Evolutionary conservation across 2,797 vertebrate genomes (phyloP).

Genomic region (Urophycis tenuis): DNA sequence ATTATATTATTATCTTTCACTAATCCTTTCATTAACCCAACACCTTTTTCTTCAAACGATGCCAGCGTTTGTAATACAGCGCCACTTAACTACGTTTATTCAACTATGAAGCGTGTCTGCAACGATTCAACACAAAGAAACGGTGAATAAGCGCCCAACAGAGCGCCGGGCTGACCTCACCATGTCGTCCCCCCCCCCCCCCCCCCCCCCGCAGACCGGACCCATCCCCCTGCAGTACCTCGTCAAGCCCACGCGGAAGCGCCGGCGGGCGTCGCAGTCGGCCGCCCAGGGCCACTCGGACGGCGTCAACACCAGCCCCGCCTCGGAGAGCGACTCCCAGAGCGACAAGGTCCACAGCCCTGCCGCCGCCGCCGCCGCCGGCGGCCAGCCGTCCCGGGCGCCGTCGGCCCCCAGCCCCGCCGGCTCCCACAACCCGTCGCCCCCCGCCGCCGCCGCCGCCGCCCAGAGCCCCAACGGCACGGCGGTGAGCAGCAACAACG

Average conservation of each 20-base stretch:
- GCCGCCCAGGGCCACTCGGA: constrained; percentile 71
- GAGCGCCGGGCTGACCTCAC: not conserved
- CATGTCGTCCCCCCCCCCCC: not conserved
- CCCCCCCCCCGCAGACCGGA: constrained; percentile 73
- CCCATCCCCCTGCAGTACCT: constrained; percentile 92
- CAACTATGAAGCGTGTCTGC: not conserved
- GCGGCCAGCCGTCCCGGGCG: constrained; percentile 44
- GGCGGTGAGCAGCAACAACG: constrained; percentile 58
- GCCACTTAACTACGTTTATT: not conserved
- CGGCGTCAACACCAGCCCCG: constrained; percentile 79
- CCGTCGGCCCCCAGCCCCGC: not conserved
- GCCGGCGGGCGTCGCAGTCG: constrained; percentile 57
- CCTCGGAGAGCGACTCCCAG: constrained; percentile 87
- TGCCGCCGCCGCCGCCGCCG: constrained; percentile 64
- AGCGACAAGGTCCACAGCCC: constrained; percentile 94
- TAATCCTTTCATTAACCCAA: not conserved
- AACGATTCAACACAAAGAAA: not conserved
- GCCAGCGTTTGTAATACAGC: not conserved
- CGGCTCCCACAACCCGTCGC: not conserved
- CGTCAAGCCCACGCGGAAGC: constrained; percentile 86
- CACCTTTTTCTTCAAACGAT: not conserved
- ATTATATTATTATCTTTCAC: not conserved
- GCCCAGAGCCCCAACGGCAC: constrained; percentile 67
- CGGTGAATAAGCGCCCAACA: not conserved
- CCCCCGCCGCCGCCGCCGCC: constrained; percentile 38